phyloP scores from a whole-genome alignment of 1,140 invertebrate species.

The Planococcus citri region DNA sequence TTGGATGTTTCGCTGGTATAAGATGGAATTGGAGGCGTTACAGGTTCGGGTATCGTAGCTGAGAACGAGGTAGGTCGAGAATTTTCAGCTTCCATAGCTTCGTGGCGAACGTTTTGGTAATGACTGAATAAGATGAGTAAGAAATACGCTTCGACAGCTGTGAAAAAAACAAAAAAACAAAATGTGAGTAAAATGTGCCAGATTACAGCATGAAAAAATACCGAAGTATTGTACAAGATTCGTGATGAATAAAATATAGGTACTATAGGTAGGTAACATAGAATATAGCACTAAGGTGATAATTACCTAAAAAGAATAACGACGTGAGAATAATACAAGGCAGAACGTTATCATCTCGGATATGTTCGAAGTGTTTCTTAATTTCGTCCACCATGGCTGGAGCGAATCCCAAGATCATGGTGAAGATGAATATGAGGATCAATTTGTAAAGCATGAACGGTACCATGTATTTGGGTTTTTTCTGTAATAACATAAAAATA shows the following conservation, averaged over 20 bases:
- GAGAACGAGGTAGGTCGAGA: neutral
- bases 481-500: neutral
- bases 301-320: neutral
- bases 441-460: conserved; percentile 7
- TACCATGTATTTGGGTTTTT: conserved; percentile 1
- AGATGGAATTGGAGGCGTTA: neutral
- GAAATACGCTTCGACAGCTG: conserved; percentile 1
- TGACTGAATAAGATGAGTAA: conserved; percentile 9
- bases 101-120: neutral
- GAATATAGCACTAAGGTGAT: too few species aligned
- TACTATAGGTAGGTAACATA: too few species aligned
- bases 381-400: neutral
- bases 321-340: neutral
- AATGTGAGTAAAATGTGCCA: too few species aligned
- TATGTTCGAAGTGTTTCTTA: neutral
- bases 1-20: neutral
- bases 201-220: too few species aligned
- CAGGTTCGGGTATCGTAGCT: neutral
- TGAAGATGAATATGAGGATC: neutral
- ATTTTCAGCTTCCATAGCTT: neutral
- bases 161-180: neutral
- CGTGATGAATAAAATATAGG: too few species aligned
- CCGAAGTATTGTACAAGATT: too few species aligned
- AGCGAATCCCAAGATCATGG: neutral
- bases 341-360: neutral